These are phyloP conservation scores for Salvelinus fontinalis DNA, from an alignment of 2,113 vertebrate species.

Conservation along the genomic window DNA sequence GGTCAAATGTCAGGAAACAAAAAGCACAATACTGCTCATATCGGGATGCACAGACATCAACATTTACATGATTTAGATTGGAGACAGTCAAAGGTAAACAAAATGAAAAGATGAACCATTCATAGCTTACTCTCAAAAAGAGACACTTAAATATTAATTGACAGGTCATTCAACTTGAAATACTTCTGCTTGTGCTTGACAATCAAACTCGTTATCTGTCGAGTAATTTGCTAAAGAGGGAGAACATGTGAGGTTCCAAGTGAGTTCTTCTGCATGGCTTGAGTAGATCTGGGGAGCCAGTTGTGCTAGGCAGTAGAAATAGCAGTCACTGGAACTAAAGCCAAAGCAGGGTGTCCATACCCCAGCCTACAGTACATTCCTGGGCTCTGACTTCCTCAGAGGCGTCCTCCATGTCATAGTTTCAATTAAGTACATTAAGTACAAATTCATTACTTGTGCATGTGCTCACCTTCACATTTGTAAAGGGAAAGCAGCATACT, in stretches of 20 bases:
- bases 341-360: too few species aligned
- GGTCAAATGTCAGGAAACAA: constrained; percentile 16
- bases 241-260: constrained; percentile 12
- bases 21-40: constrained; percentile 29
- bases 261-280: constrained; percentile 12
- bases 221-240: background rate
- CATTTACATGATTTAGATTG: background rate
- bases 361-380: too few species aligned
- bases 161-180: constrained; percentile 1
- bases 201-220: background rate
- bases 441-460: too few species aligned
- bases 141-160: too few species aligned
- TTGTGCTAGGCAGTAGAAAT: too few species aligned
- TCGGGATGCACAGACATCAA: background rate
- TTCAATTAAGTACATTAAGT: too few species aligned
- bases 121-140: too few species aligned
- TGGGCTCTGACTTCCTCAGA: too few species aligned
- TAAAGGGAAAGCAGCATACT: background rate
- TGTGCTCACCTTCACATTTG: too few species aligned
- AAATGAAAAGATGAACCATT: background rate
- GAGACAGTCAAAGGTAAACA: background rate
- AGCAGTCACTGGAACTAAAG: too few species aligned
- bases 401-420: too few species aligned
- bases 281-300: too few species aligned
- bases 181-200: background rate